Base-by-base conservation (phyloP, 1,140 invertebrate species). In the Wiebesia pumilae region DNA sequence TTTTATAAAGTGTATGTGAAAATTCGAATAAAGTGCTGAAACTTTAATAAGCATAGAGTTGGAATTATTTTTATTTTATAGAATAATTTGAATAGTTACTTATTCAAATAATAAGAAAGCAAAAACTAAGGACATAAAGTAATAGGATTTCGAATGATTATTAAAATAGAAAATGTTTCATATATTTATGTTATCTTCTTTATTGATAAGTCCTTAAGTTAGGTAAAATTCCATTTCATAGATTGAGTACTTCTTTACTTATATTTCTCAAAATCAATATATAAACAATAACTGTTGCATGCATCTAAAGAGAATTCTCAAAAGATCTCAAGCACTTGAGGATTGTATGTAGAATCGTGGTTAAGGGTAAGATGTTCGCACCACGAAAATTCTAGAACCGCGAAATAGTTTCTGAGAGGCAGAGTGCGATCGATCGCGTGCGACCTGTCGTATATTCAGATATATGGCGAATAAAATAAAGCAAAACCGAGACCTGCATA, bases 371-470 rank as follows among this genome's bases (percentile, higher is more conserved):
- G 71, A n/a, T n/a, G n/a, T n/a, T 30, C 40, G 40, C n/a, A 21
- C 1, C 7, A n/a, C 43, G 35, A 58, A 54, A 83, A 75, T 54
- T 51, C 43, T 27, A 58, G 54, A 62, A 75, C 54, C 82, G 51
- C 54, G 47, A 54, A 84, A 83, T 58, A 80, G 16, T 21, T 33
- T 43, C 58, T 33, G 4, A n/a, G 75, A 9, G 21, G 43, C 75
- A 40, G 30, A 14, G 21, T 21, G 16, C 83, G 75, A 69, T 84
- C 84, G 79, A 80, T 80, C 79, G 84, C 84, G 65, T 65, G 83
- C 78, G 65, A 86, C 78, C 69, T 77, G 84, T 86, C 79, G 84
- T 86, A 81, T 86, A 75, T 86, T 35, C 79, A 67, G 40, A 75
- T 58, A 75, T 43, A 75, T 35, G 40, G 54, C 54, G 51, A 77